Evolutionary conservation across 2,797 vertebrate genomes (phyloP).

Genomic region (Furcifer pardalis): DNA sequence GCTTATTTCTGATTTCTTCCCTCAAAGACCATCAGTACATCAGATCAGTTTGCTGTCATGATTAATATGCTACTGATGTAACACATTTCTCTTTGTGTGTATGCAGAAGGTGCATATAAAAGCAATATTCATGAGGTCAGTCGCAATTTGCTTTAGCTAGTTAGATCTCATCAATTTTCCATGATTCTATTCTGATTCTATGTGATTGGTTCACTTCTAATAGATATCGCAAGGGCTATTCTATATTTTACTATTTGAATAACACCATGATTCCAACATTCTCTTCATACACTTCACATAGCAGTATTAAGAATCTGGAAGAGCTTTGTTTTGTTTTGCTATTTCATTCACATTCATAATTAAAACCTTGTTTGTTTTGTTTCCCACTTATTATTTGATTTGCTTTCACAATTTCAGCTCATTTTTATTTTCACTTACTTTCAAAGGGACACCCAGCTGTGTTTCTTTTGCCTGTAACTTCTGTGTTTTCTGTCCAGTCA

Average conservation of each 20-base stretch:
- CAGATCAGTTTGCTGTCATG: neutral
- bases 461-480: neutral
- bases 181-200: neutral
- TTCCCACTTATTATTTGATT: neutral
- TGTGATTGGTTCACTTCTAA: neutral
- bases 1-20: neutral
- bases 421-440: neutral
- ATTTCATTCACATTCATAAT: neutral
- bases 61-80: constrained; percentile 4
- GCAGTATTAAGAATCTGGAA: neutral
- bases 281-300: neutral
- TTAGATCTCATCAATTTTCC: neutral
- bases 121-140: neutral
- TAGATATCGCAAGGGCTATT: neutral
- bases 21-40: neutral
- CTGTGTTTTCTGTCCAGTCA: neutral
- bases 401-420: neutral
- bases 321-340: neutral
- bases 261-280: neutral
- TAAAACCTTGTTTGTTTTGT: neutral
- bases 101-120: neutral
- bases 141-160: neutral
- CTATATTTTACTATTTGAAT: neutral
- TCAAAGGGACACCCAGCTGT: neutral
- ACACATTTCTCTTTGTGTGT: neutral